Evolutionary conservation across 1,140 invertebrate species (phyloP).

Genomic region (Polyergus mexicanus): DNA sequence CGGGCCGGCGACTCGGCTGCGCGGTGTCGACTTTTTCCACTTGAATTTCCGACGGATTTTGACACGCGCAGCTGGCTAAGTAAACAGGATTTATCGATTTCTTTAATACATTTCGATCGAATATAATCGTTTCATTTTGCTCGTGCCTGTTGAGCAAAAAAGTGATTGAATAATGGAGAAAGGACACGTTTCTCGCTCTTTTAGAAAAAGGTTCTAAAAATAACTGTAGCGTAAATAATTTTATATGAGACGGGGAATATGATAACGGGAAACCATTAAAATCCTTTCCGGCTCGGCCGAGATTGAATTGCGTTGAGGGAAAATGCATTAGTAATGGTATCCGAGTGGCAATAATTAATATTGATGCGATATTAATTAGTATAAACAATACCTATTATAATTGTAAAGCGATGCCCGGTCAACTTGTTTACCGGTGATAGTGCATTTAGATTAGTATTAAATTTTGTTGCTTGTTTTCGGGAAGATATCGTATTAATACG

Average conservation of each 20-base stretch:
- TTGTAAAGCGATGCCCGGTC: constrained; percentile 16
- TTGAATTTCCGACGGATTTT: constrained; percentile 58
- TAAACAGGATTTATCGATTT: constrained; percentile 59
- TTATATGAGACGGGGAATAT: not conserved
- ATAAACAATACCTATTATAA: constrained; percentile 23
- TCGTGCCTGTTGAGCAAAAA: constrained; percentile 16
- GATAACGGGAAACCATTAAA: constrained; percentile 2
- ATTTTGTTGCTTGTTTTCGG: constrained; percentile 6
- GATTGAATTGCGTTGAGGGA: constrained; percentile 28
- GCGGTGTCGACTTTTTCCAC: constrained; percentile 59
- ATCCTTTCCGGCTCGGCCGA: not conserved
- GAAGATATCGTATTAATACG: constrained; percentile 6
- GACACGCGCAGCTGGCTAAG: constrained; percentile 57
- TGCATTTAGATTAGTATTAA: not conserved
- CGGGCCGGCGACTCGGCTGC: constrained; percentile 40
- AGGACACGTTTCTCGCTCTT: not conserved
- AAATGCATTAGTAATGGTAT: constrained; percentile 18
- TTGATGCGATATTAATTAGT: constrained; percentile 24
- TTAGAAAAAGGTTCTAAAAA: not conserved
- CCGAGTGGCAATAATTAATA: constrained; percentile 26
- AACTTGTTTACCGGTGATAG: not conserved
- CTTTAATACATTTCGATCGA: constrained; percentile 31
- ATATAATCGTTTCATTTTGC: constrained; percentile 8
- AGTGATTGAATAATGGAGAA: not conserved
- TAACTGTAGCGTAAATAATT: not conserved